Evolutionary conservation across 1,140 invertebrate genomes (phyloP).

Genomic region (Euglossa dilemma): DNA sequence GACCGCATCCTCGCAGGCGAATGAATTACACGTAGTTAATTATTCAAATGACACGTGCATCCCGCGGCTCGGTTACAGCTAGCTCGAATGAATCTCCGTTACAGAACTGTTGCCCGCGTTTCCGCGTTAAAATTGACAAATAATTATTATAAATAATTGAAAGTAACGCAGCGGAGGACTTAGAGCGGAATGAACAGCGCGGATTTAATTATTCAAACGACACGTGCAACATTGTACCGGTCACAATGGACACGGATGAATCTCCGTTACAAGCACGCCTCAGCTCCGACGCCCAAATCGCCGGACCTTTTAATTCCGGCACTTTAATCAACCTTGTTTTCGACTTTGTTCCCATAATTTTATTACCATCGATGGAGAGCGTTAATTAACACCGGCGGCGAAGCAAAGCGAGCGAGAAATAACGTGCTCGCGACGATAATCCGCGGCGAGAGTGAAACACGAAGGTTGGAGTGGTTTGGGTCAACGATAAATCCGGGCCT

Average conservation of each 20-base stretch:
- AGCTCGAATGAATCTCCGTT: background rate
- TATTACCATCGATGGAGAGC: too few species aligned
- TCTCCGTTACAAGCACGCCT: background rate
- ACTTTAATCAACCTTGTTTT: too few species aligned
- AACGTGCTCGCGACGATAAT: background rate
- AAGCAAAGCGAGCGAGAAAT: background rate
- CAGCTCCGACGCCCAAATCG: background rate
- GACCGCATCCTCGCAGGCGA: background rate
- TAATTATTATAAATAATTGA: too few species aligned
- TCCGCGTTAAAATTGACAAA: background rate
- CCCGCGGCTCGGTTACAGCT: background rate
- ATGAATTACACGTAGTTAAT: constrained; percentile 38
- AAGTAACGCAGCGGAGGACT: too few species aligned
- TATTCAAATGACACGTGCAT: background rate
- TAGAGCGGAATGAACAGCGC: constrained; percentile 16
- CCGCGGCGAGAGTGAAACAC: background rate
- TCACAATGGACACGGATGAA: background rate
- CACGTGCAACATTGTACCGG: background rate
- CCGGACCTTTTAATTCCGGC: too few species aligned
- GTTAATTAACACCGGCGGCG: background rate
- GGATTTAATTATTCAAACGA: constrained; percentile 22
- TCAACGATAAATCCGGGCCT: background rate
- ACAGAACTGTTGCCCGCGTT: background rate
- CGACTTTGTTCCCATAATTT: too few species aligned
- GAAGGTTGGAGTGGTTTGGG: background rate